Percentiles rank a stretch among this genome's conserved stretches.
Conservation (phyloP, 2,797 vertebrate genomes). For the Onychomys arenicola region DNA sequence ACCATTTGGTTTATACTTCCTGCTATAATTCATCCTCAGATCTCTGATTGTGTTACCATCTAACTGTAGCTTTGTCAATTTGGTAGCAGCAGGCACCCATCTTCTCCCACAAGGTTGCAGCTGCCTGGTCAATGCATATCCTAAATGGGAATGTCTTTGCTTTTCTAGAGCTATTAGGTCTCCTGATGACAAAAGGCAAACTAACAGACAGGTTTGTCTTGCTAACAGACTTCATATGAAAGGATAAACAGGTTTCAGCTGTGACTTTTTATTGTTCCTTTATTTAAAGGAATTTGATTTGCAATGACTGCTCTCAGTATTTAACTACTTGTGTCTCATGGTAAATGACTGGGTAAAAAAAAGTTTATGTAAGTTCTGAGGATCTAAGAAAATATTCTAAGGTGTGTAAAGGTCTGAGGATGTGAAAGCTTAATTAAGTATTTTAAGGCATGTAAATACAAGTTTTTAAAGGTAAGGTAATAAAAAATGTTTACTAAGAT, state of each 20-base stretch:
- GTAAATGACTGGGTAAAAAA: not conserved
- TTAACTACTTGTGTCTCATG: not conserved
- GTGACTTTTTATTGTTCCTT: not conserved
- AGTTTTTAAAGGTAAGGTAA: not conserved
- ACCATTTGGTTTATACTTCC: not conserved
- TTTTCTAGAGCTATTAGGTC: too few relatives aligned
- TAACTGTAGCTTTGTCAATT: not conserved
- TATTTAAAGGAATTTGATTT: not conserved
- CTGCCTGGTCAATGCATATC: not conserved
- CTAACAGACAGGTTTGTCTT: too few relatives aligned
- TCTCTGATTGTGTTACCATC: not conserved
- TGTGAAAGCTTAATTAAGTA: not conserved
- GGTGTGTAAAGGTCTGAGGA: not conserved
- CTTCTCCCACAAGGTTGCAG: not conserved
- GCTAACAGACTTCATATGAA: not conserved
- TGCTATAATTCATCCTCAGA: not conserved
- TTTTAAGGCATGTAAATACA: not conserved
- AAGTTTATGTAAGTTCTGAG: not conserved
- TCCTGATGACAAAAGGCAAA: too few relatives aligned
- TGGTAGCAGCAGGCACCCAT: not conserved
- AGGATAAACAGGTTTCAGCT: not conserved
- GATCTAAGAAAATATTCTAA: not conserved
- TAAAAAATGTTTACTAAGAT: not conserved
- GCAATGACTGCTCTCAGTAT: not conserved
- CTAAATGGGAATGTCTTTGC: not conserved